phyloP scores from a whole-genome alignment of 2,888 invertebrate genomes.

The Agelastica alni region DNA sequence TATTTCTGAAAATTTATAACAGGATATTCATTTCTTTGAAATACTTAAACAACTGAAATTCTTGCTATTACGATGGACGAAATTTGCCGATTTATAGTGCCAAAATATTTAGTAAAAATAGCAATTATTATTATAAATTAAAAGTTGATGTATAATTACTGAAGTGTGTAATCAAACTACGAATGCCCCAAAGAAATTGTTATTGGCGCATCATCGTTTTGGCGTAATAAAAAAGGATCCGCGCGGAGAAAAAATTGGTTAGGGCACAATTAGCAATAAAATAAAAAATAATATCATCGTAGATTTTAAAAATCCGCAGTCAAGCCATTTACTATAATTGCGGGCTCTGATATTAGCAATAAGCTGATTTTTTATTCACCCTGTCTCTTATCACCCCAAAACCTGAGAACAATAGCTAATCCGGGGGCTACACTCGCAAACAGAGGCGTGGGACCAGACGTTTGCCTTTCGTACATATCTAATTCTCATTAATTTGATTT shows the following conservation, averaged over 20 bases:
- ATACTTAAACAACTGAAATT: too few species aligned
- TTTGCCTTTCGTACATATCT: too few species aligned
- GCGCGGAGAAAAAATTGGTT: slow-evolving; percentile 36
- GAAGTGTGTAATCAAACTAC: too few species aligned
- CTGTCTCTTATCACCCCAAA: slow-evolving; percentile 55
- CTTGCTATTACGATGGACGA: too few species aligned
- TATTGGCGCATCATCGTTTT: slow-evolving; percentile 14
- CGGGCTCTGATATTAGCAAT: slow-evolving; percentile 58
- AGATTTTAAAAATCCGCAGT: slow-evolving; percentile 49
- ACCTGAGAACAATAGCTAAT: slow-evolving; percentile 56
- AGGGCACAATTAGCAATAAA: slow-evolving; percentile 52
- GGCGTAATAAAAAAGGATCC: slow-evolving; percentile 9
- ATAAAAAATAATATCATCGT: slow-evolving; percentile 50
- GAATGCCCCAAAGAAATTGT: slow-evolving; percentile 1
- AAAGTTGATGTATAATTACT: too few species aligned
- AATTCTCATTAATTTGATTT: too few species aligned
- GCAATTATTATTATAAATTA: too few species aligned
- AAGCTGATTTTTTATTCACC: slow-evolving; percentile 61
- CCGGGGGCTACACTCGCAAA: slow-evolving; percentile 42
- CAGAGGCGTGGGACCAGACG: slow-evolving; percentile 28
- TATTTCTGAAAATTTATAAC: too few species aligned
- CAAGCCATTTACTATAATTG: slow-evolving; percentile 56
- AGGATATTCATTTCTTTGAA: too few species aligned
- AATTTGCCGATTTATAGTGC: too few species aligned
- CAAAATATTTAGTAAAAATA: too few species aligned